Base-by-base conservation (phyloP, 2,113 vertebrate species). In the Callipepla squamata region DNA sequence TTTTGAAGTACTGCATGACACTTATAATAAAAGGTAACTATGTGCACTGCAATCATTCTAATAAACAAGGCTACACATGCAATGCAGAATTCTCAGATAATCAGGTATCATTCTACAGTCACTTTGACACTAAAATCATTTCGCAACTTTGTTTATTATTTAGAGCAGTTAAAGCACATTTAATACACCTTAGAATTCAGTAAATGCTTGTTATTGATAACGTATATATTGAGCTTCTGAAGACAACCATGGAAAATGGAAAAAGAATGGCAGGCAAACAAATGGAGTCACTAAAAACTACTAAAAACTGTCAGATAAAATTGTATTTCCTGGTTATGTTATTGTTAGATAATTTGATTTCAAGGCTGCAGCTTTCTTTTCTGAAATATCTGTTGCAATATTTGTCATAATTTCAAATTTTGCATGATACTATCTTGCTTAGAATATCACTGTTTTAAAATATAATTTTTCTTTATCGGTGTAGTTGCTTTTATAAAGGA, bases 11-110 rank as follows among this genome's bases (percentile, higher is more conserved):
- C 47, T 59, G 9, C 32, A n/a, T 12, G 34, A 13, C 7, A 65
- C 12, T 26, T 55, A 11, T 21, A 70, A 42, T 4, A 45, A 59
- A 80, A 74, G 19, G 51, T 30, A 51, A 17, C 11, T 34, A 6
- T 0, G 0, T 2, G 2, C 51, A 21, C 25, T 63, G 72, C 66
- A 78, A 47, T 44, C 51, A 17, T 44, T 55, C 11, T 21, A 75
- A 32, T 30, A 61, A 2, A 19, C 20, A 51, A 57, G 30, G 23
- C 13, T 75, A 34, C 9, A 36, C 2, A 17, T 14, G 14, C 10
- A 47, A 53, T 90, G 11, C 2, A 50, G 68, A 75, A 63, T 51
- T 75, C 30, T 84, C 57, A 57, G 69, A 32, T 84, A 61, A 75
- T 40, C 45, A 68, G 17, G 20, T 42, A 55, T 30, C 23, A n/a